Percentiles rank a stretch among this genome's conserved stretches.
phyloP scores from a whole-genome alignment of 2,797 vertebrate genomes.

The Coranthus polyacanthus region DNA sequence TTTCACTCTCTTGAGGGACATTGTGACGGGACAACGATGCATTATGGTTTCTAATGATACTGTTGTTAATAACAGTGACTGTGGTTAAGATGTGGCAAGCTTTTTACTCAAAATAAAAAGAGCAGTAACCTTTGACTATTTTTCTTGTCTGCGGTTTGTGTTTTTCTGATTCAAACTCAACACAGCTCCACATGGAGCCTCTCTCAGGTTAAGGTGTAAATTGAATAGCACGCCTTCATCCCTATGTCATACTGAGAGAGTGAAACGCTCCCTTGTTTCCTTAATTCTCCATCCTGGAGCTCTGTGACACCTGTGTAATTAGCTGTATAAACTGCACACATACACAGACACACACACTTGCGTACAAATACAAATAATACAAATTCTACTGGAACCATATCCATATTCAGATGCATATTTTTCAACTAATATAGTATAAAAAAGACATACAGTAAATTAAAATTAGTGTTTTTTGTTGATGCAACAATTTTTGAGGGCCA shows the following conservation, averaged over 20 bases:
- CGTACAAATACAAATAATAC: no score
- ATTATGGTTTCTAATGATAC: constrained; percentile 16
- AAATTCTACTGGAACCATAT: neutral
- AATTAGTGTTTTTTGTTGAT: constrained; percentile 41
- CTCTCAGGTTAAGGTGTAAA: constrained; percentile 53
- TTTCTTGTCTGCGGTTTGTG: neutral
- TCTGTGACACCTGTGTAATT: constrained; percentile 59
- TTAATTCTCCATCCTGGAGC: constrained; percentile 32
- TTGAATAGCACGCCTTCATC: constrained; percentile 36
- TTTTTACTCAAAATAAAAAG: constrained; percentile 11
- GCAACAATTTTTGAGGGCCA: constrained; percentile 36
- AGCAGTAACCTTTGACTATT: neutral
- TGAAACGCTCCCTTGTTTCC: constrained; percentile 32
- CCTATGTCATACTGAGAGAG: constrained; percentile 41
- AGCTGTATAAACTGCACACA: constrained; percentile 16
- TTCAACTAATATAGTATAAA: neutral
- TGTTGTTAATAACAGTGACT: constrained; percentile 8
- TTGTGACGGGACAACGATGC: constrained; percentile 29
- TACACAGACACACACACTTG: neutral
- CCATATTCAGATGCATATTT: neutral
- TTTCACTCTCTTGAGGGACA: constrained; percentile 17
- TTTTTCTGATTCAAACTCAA: constrained; percentile 5
- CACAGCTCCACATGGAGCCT: constrained; percentile 4
- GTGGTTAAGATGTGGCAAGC: neutral
- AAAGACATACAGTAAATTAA: constrained; percentile 14